Conservation (phyloP, 1,140 invertebrate genomes). For the Saccostrea glomerata region DNA sequence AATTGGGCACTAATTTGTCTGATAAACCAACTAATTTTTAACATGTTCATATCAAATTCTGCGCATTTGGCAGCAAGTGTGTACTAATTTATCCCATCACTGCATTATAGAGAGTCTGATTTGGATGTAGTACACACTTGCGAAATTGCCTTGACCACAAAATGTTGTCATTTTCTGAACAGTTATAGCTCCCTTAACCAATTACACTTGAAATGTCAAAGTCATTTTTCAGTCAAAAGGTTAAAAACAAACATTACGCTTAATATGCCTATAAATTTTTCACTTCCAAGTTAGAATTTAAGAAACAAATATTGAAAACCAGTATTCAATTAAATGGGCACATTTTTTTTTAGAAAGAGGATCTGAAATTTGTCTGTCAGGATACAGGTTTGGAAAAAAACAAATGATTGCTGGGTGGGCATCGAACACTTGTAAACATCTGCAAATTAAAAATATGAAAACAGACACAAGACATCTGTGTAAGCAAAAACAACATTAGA, state of each 20-base stretch:
- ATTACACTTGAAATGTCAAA: conserved; percentile 21
- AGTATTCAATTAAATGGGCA: not conserved
- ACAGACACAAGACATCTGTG: conserved; percentile 17
- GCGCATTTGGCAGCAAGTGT: not conserved
- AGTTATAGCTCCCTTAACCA: not conserved
- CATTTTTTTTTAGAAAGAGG: not conserved
- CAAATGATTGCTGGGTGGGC: conserved; percentile 21
- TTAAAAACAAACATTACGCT: conserved; percentile 5
- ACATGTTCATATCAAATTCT: not conserved
- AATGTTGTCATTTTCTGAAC: not conserved
- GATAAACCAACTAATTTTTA: too few species aligned
- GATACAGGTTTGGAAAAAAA: not conserved
- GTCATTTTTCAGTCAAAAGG: not conserved
- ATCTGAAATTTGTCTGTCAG: conserved; percentile 21
- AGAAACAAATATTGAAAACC: too few species aligned
- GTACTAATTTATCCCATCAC: not conserved
- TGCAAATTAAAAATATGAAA: conserved; percentile 37
- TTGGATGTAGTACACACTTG: conserved; percentile 9
- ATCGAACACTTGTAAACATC: conserved; percentile 34
- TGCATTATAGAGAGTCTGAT: not conserved
- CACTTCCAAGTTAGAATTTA: too few species aligned
- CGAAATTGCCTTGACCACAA: conserved; percentile 10
- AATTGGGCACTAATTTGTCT: too few species aligned
- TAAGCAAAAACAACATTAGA: not conserved
- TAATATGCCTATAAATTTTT: not conserved